These are phyloP conservation scores for Anastrepha obliqua DNA, from an alignment of 1,140 invertebrate genomes.

Conservation along the genomic window DNA sequence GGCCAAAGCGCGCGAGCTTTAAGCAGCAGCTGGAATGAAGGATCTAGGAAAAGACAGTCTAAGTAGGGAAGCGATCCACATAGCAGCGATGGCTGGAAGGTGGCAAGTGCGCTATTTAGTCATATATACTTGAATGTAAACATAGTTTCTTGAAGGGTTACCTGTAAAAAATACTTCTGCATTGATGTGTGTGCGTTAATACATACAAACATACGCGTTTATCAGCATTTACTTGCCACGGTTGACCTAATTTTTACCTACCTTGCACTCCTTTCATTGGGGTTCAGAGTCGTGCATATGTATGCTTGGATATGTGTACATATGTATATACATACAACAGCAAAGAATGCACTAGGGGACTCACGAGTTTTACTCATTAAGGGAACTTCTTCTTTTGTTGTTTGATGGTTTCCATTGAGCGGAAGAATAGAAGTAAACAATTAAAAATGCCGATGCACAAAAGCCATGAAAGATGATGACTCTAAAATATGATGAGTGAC, in stretches of 20 bases:
- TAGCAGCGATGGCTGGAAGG: background rate
- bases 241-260: constrained; percentile 49
- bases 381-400: background rate
- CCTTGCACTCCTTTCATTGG: constrained; percentile 4
- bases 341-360: constrained; percentile 26
- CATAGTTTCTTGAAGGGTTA: constrained; percentile 35
- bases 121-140: background rate
- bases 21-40: background rate
- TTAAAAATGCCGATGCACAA: background rate
- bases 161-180: no score
- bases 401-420: background rate
- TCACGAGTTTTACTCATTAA: background rate
- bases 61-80: background rate
- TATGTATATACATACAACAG: background rate
- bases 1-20: background rate
- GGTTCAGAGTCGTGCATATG: background rate
- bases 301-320: no score
- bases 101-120: constrained; percentile 37
- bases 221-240: background rate
- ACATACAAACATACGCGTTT: background rate
- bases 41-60: background rate
- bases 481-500: no score
- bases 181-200: background rate
- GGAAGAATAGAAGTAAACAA: background rate
- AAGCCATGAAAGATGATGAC: background rate